Percentiles rank a stretch among this genome's conserved stretches.
These are phyloP conservation scores for Heliconius aoede DNA, from an alignment of 2,888 invertebrate species.

Conservation along the genomic window DNA sequence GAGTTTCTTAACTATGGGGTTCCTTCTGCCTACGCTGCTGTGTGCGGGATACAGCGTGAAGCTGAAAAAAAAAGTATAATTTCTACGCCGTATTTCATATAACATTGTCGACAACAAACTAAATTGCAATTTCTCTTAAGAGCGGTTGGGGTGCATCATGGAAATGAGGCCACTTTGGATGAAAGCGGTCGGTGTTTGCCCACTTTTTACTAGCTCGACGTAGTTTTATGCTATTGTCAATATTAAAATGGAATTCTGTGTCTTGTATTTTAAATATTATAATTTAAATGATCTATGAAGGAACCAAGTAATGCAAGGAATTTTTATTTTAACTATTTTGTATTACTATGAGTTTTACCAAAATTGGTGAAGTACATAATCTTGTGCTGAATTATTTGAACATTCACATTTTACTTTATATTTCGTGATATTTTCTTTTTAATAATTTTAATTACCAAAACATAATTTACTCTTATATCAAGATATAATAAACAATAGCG, in stretches of 20 bases:
- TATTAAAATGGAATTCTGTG: conserved; percentile 15
- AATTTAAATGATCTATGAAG: conserved; percentile 5
- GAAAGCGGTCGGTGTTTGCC: conserved; percentile 23
- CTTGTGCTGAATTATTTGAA: too few relatives aligned
- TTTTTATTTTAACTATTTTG: not conserved
- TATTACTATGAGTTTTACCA: too few relatives aligned
- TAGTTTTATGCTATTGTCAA: not conserved
- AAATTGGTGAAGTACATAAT: not conserved
- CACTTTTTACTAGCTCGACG: conserved; percentile 11
- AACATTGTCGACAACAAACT: conserved; percentile 43
- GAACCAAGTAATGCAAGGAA: too few relatives aligned
- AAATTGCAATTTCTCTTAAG: conserved; percentile 42
- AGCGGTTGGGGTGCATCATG: conserved; percentile 38
- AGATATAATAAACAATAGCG: too few relatives aligned
- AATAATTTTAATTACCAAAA: too few relatives aligned
- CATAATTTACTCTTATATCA: too few relatives aligned
- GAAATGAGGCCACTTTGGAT: conserved; percentile 36
- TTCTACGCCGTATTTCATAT: conserved; percentile 42
- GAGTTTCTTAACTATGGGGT: too few relatives aligned
- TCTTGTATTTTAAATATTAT: not conserved
- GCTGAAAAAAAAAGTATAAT: too few relatives aligned
- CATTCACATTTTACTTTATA: too few relatives aligned
- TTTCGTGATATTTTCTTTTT: too few relatives aligned
- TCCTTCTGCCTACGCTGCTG: too few relatives aligned
- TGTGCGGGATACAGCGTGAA: too few relatives aligned